Base-by-base conservation (phyloP, 2,888 invertebrate species). In the Zeuzera pyrina region DNA sequence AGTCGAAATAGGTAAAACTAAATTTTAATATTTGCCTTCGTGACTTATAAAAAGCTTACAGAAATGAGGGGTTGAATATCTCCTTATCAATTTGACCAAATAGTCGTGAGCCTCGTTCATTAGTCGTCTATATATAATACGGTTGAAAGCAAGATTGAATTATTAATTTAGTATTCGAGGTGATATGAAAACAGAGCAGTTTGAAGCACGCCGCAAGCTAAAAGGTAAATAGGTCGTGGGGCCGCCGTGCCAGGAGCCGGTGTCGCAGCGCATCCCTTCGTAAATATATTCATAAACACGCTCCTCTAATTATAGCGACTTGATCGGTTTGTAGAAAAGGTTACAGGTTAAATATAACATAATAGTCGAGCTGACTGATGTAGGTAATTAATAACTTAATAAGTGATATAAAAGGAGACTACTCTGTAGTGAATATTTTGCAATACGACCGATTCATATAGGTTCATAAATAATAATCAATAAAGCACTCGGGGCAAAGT, bases 241-340 rank as follows among this genome's bases (percentile, higher is more conserved):
- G 61, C 48, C 54, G 44, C 43, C 53, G 59, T 57, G 54, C 57
- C 56, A 59, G 62, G 57, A 62, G 52, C 55, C 51, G 47, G 47
- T 50, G 43, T 48, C 55, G 52, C 24, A 24, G 14, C 24, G 19
- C 57, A 52, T 62, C 61, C 61, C 61, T 55, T 52, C 56, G 52
- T 63, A 60, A 66, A 70, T 64, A 62, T 62, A 67, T 66, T 57
- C 58, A 57, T 53, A 52, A 41, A 49, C 57, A 63, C 59, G 62
- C 53, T 43, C 43, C 45, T 43, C 62, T 64, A 66, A 68, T 70
- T 66, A 66, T 66, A 66, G 57, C 34, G 35, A 29, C 33, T 28
- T 42, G 21, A 32, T 26, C 31, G 34, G 30, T 31, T 36, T 22
- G 33, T 21, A 33, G 41, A 21, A 34, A 36, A 33, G 36, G 38